These are phyloP conservation scores for Scolopax rusticola DNA, from an alignment of 2,797 vertebrate genomes.

Conservation along the genomic window DNA sequence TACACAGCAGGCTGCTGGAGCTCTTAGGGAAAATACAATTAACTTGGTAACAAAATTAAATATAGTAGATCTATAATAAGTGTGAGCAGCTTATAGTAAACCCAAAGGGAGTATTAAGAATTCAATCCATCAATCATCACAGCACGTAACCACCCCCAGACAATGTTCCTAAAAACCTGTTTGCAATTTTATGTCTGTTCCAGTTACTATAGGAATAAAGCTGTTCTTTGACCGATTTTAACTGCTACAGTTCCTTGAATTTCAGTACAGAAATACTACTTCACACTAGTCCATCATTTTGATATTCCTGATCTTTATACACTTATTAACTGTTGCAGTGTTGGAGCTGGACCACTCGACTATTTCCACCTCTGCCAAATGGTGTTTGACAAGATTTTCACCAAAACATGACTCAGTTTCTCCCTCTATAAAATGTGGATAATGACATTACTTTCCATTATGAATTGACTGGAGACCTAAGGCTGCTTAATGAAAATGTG, in stretches of 20 bases:
- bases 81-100: conserved; percentile 54
- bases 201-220: neutral
- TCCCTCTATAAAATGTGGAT: neutral
- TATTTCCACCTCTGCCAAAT: neutral
- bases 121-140: conserved; percentile 55
- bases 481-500: neutral
- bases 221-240: neutral
- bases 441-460: neutral
- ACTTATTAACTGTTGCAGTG: neutral
- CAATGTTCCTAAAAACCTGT: conserved; percentile 12
- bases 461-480: neutral
- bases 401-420: accelerated
- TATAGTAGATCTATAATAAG: conserved; percentile 57
- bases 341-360: neutral
- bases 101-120: conserved; percentile 59
- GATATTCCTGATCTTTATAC: neutral
- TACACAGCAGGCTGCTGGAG: conserved; percentile 46
- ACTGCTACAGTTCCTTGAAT: neutral
- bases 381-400: neutral
- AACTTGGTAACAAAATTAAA: conserved; percentile 66
- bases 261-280: neutral
- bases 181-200: conserved; percentile 7
- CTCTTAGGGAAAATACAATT: conserved; percentile 69
- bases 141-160: conserved; percentile 16
- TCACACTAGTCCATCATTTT: neutral